A percentile compares a stretch with the other conserved stretches of the same genome.
These are phyloP conservation scores for Harmothoe impar DNA, from an alignment of 2,888 invertebrate species.

Conservation along the genomic window DNA sequence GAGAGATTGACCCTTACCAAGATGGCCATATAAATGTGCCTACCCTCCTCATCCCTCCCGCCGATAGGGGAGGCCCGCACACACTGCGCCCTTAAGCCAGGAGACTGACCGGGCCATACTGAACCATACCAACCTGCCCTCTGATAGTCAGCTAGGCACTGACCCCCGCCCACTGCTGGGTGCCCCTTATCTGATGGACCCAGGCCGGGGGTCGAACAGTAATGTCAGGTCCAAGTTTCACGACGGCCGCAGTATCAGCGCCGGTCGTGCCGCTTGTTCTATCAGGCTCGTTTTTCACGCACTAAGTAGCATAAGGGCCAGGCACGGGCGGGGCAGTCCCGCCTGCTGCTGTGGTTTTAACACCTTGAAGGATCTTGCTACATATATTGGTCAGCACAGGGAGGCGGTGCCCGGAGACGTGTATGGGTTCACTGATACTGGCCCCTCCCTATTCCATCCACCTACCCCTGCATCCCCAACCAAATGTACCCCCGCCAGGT, in stretches of 20 bases:
- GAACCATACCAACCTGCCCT: too few species aligned
- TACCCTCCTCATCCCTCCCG: background rate
- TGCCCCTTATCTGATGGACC: constrained; percentile 37
- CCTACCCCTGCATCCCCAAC: background rate
- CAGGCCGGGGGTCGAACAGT: background rate
- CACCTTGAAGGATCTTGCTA: constrained; percentile 49
- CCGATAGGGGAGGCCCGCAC: background rate
- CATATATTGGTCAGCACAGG: constrained; percentile 32
- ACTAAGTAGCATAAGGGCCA: constrained; percentile 9
- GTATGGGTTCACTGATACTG: constrained; percentile 6
- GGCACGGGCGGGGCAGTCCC: background rate
- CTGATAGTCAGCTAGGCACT: background rate
- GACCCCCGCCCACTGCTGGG: background rate
- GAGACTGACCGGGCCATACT: background rate
- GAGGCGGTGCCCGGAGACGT: background rate
- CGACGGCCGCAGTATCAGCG: background rate
- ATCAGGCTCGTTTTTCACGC: constrained; percentile 27
- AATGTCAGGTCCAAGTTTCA: background rate
- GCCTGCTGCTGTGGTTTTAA: constrained; percentile 5
- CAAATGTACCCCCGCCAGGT: background rate
- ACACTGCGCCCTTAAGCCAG: constrained; percentile 21
- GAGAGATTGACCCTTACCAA: background rate
- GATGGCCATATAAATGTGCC: background rate
- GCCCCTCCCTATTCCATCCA: background rate
- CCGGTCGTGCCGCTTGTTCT: background rate